These are phyloP conservation scores for Cheilinus undulatus DNA, from an alignment of 2,113 vertebrate species.

Conservation along the genomic window DNA sequence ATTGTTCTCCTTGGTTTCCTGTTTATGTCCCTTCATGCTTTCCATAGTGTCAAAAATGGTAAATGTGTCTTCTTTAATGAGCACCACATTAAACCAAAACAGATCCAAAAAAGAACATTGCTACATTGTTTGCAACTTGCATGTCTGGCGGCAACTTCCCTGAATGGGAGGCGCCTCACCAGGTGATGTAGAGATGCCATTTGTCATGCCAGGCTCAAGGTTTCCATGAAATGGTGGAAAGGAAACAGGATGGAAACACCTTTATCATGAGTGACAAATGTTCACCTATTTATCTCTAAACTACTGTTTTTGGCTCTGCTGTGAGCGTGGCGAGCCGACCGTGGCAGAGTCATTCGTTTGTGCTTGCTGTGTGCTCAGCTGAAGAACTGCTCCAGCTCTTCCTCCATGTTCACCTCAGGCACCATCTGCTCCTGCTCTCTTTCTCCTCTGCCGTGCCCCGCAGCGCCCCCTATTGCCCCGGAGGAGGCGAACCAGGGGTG, in stretches of 20 bases:
- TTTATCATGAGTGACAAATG: conserved; percentile 77
- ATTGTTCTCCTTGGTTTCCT: conserved; percentile 82
- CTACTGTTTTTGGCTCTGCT: conserved; percentile 73
- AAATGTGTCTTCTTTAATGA: conserved; percentile 73
- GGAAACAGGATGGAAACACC: conserved; percentile 78
- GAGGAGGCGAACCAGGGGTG: conserved; percentile 97
- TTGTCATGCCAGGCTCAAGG: conserved; percentile 75
- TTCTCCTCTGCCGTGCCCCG: conserved; percentile 86
- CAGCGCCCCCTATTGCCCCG: conserved; percentile 83
- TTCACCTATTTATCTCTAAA: conserved; percentile 78
- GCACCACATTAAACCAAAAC: conserved; percentile 78
- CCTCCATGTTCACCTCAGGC: conserved; percentile 98
- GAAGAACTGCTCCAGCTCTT: conserved; percentile 97
- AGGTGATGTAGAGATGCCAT: conserved; percentile 69
- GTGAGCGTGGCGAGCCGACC: conserved; percentile 70
- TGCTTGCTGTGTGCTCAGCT: conserved; percentile 90
- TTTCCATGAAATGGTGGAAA: conserved; percentile 81
- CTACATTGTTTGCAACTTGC: conserved; percentile 85
- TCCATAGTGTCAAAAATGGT: conserved; percentile 82
- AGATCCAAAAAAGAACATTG: conserved; percentile 61
- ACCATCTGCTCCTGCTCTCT: conserved; percentile 95
- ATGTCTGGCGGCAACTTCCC: conserved; percentile 76
- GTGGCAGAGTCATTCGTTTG: conserved; percentile 68
- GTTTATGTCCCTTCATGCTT: conserved; percentile 86
- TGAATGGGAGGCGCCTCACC: conserved; percentile 25